Conservation (phyloP, 2,888 invertebrate genomes). For the Ophion ellenae region DNA sequence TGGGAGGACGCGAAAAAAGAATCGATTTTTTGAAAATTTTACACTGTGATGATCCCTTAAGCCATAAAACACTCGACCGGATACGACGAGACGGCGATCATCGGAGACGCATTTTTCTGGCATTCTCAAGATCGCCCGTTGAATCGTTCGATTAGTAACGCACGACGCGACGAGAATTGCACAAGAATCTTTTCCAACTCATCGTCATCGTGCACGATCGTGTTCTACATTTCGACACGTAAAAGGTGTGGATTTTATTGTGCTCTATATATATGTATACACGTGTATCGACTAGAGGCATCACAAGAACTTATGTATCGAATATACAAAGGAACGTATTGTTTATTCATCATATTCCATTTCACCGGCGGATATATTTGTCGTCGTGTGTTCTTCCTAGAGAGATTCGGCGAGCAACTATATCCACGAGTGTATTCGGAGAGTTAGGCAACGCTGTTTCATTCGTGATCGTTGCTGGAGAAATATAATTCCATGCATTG, state of each 20-base stretch:
- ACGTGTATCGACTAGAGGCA: slow-evolving; percentile 23
- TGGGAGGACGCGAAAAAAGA: too few species aligned
- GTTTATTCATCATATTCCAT: slow-evolving; percentile 22
- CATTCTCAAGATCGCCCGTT: slow-evolving; percentile 44
- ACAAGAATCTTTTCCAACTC: slow-evolving; percentile 39
- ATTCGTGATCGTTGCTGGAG: background rate
- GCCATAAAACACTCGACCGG: slow-evolving; percentile 45
- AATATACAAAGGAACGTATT: slow-evolving; percentile 9
- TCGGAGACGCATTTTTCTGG: slow-evolving; percentile 30
- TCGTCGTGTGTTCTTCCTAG: background rate
- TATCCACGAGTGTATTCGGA: background rate
- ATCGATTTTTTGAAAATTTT: too few species aligned
- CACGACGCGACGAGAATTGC: slow-evolving; percentile 45
- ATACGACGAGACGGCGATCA: slow-evolving; percentile 17
- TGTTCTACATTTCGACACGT: slow-evolving; percentile 57
- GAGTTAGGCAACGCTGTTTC: slow-evolving; percentile 27
- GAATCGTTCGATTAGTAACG: slow-evolving; percentile 45
- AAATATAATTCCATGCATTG: background rate
- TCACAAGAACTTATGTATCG: slow-evolving; percentile 6
- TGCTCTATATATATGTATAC: slow-evolving; percentile 29
- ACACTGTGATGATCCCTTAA: slow-evolving; percentile 6
- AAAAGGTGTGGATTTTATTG: slow-evolving; percentile 40
- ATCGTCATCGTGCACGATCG: slow-evolving; percentile 56
- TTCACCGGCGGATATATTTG: background rate
- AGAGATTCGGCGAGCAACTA: slow-evolving; percentile 24